Evolutionary conservation across 1,140 invertebrate genomes (phyloP).

Genomic region (Lerema accius): DNA sequence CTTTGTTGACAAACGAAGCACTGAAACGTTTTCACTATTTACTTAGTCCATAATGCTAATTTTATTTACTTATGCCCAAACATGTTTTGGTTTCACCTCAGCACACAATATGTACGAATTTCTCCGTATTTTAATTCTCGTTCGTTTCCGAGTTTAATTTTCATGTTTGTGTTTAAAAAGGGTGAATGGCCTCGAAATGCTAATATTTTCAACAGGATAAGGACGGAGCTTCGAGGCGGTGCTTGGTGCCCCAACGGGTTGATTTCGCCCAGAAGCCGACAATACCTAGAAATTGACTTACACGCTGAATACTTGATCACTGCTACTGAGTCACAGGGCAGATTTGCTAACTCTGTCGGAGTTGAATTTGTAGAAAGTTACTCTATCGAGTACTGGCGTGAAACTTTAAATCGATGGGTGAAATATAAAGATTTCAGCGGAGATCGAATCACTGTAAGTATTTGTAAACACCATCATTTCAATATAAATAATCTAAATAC

Average conservation of each 20-base stretch:
- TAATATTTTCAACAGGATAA: slow-evolving; percentile 85
- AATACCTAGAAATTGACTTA: slow-evolving; percentile 95
- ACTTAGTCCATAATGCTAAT: slow-evolving; percentile 52
- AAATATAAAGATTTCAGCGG: slow-evolving; percentile 90
- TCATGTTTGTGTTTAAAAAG: neutral
- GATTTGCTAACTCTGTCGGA: slow-evolving; percentile 97
- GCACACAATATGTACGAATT: slow-evolving; percentile 3
- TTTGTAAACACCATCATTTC: too few species aligned
- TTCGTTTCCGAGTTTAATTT: slow-evolving; percentile 1
- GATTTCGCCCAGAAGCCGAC: slow-evolving; percentile 88
- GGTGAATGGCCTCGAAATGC: neutral
- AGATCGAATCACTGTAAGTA: slow-evolving; percentile 84
- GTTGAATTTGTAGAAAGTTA: slow-evolving; percentile 94
- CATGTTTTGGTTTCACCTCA: slow-evolving; percentile 34
- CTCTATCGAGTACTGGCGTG: slow-evolving; percentile 93
- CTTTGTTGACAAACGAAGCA: slow-evolving; percentile 56
- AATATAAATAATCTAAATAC: too few species aligned
- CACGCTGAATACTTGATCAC: slow-evolving; percentile 90
- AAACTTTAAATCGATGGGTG: slow-evolving; percentile 87
- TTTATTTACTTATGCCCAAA: slow-evolving; percentile 54
- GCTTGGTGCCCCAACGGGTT: slow-evolving; percentile 96
- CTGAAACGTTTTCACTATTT: slow-evolving; percentile 54
- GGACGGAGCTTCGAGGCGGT: slow-evolving; percentile 93
- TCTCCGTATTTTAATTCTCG: neutral
- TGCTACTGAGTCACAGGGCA: slow-evolving; percentile 94